Evolutionary conservation across 2,888 invertebrate genomes (phyloP).

Genomic region (Eurytoma adleriae): DNA sequence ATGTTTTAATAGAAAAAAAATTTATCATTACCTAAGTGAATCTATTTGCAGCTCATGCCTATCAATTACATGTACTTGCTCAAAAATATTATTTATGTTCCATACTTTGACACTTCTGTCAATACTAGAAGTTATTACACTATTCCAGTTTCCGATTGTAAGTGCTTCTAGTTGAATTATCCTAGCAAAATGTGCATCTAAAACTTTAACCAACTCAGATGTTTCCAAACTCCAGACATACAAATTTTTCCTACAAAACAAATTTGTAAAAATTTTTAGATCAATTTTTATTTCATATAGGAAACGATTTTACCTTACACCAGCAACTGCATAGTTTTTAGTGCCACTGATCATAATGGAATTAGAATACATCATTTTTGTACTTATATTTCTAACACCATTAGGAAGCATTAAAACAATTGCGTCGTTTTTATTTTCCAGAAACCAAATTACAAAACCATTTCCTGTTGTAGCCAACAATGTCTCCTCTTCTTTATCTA

Average conservation of each 20-base stretch:
- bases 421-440: conserved; percentile 79
- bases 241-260: conserved; percentile 85
- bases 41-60: conserved; percentile 97
- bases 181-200: conserved; percentile 98
- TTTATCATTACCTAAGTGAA: conserved; percentile 83
- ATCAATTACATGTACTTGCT: conserved; percentile 97
- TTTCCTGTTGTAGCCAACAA: conserved; percentile 90
- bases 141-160: conserved; percentile 93
- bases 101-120: conserved; percentile 99
- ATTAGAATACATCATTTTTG: conserved; percentile 92
- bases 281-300: background rate
- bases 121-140: conserved; percentile 96
- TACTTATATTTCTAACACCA: conserved; percentile 94
- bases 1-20: background rate
- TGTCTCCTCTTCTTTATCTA: conserved; percentile 88
- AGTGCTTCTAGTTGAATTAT: conserved; percentile 94
- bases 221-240: conserved; percentile 95
- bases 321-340: conserved; percentile 94
- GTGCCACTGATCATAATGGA: conserved; percentile 94
- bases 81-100: conserved; percentile 99
- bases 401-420: conserved; percentile 86
- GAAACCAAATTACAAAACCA: conserved; percentile 90
- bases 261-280: background rate
- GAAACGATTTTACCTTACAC: conserved; percentile 83
- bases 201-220: conserved; percentile 89